phyloP scores from a whole-genome alignment of 1,140 invertebrate species.

The Bombus waltoni region DNA sequence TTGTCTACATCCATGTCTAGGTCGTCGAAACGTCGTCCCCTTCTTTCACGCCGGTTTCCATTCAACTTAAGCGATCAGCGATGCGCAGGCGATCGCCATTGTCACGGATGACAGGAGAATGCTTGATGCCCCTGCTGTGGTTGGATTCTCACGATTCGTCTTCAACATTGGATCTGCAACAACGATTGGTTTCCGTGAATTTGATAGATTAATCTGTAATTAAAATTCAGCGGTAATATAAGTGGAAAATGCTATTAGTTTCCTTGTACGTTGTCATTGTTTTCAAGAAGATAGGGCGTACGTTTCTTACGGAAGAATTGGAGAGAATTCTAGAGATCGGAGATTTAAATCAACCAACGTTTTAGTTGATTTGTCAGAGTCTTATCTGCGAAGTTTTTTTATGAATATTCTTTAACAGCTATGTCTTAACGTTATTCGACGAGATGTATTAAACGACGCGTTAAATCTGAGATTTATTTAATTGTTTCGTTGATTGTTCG shows the following conservation, averaged over 20 bases:
- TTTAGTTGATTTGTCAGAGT: too few species aligned
- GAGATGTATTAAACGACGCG: too few species aligned
- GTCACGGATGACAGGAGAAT: constrained; percentile 54
- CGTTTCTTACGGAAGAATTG: not conserved
- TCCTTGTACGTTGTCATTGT: not conserved
- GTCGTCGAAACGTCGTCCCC: constrained; percentile 25
- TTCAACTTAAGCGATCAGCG: constrained; percentile 67
- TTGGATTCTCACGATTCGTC: constrained; percentile 46
- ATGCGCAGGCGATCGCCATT: constrained; percentile 58
- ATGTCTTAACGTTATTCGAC: too few species aligned
- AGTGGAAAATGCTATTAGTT: not conserved
- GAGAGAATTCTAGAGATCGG: not conserved
- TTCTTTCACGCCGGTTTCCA: not conserved
- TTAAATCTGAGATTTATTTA: too few species aligned
- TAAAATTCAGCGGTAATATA: not conserved
- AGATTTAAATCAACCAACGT: too few species aligned
- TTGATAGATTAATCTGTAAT: not conserved
- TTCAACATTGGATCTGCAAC: constrained; percentile 68
- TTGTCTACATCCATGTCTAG: constrained; percentile 39
- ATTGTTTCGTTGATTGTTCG: too few species aligned
- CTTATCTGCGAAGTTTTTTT: too few species aligned
- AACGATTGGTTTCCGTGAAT: not conserved
- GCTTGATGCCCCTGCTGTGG: constrained; percentile 53
- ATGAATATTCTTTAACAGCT: too few species aligned
- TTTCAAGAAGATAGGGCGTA: too few species aligned